These are phyloP conservation scores for Heliconius hortense DNA, from an alignment of 2,888 invertebrate genomes.

Conservation along the genomic window DNA sequence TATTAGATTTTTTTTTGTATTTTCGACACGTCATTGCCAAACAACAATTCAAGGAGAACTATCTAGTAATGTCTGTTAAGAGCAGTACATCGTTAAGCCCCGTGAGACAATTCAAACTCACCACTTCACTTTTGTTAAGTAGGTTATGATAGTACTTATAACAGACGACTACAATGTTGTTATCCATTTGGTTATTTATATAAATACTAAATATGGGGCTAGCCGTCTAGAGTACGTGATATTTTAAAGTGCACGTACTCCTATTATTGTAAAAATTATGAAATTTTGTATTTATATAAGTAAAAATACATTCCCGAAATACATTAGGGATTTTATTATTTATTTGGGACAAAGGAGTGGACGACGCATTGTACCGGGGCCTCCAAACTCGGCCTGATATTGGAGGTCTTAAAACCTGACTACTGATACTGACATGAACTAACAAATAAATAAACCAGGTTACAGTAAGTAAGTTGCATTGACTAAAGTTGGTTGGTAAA, in stretches of 20 bases:
- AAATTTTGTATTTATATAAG: neutral
- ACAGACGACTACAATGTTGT: constrained; percentile 1
- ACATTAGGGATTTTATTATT: neutral
- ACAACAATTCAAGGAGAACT: neutral
- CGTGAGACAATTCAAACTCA: constrained; percentile 5
- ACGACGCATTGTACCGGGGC: too few relatives aligned
- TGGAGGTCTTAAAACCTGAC: too few relatives aligned
- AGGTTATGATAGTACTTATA: neutral
- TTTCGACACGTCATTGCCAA: neutral
- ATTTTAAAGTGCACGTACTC: constrained; percentile 1
- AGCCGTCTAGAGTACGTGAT: neutral
- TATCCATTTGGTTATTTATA: constrained; percentile 2
- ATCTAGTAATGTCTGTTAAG: neutral
- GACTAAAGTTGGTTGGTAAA: too few relatives aligned
- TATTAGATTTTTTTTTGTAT: neutral
- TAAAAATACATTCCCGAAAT: neutral
- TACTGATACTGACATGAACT: too few relatives aligned
- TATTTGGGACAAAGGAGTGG: too few relatives aligned
- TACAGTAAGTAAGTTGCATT: too few relatives aligned
- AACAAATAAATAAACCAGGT: too few relatives aligned
- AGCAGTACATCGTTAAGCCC: constrained; percentile 5
- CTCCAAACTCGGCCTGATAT: too few relatives aligned
- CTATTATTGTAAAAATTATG: neutral
- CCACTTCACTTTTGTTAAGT: constrained; percentile 4
- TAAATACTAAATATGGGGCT: neutral